These are phyloP conservation scores for Pseudolaguvia tuberculata DNA, from an alignment of 2,113 vertebrate species.

Conservation along the genomic window DNA sequence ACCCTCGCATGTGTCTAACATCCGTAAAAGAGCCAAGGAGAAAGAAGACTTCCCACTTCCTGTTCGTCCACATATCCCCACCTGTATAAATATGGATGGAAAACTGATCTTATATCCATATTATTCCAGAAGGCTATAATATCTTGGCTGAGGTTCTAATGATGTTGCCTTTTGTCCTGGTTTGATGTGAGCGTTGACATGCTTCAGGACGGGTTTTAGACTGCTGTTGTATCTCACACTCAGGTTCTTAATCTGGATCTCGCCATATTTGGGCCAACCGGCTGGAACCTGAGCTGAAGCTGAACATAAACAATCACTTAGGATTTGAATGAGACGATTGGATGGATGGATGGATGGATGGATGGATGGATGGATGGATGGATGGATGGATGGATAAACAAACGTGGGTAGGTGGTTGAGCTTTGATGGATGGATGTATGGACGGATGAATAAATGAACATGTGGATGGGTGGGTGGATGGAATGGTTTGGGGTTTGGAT, in stretches of 20 bases:
- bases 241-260: slow-evolving; percentile 96
- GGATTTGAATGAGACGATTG: too few species aligned
- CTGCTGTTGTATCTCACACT: slow-evolving; percentile 90
- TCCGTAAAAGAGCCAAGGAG: slow-evolving; percentile 95
- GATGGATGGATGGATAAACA: too few species aligned
- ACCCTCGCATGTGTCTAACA: slow-evolving; percentile 98
- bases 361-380: too few species aligned
- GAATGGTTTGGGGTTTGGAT: too few species aligned
- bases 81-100: slow-evolving; percentile 64
- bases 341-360: too few species aligned
- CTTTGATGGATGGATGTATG: too few species aligned
- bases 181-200: slow-evolving; percentile 86
- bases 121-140: too few species aligned
- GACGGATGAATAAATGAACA: too few species aligned
- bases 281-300: slow-evolving; percentile 87
- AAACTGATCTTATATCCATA: too few species aligned
- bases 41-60: slow-evolving; percentile 98
- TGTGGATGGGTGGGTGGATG: too few species aligned
- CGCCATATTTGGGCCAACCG: slow-evolving; percentile 88
- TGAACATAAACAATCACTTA: slow-evolving; percentile 54
- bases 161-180: slow-evolving; percentile 86
- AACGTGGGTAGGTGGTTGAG: too few species aligned
- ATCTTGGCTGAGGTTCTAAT: too few species aligned
- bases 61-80: slow-evolving; percentile 95
- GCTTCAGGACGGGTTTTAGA: slow-evolving; percentile 89